These are phyloP conservation scores for Meriones unguiculatus DNA, from an alignment of 2,113 vertebrate species.

Conservation along the genomic window DNA sequence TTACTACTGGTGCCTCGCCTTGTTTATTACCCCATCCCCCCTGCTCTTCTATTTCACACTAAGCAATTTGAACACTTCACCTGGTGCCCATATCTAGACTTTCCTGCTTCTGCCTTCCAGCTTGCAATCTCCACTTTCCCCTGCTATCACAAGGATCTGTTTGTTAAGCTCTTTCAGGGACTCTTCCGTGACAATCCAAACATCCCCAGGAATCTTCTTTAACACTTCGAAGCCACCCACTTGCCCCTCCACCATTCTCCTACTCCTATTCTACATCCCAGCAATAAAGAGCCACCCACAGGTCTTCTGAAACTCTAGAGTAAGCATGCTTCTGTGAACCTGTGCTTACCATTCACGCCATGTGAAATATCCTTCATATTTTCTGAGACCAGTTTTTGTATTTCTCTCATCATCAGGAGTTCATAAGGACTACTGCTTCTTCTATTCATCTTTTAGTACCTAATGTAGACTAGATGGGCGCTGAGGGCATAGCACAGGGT, in stretches of 20 bases:
- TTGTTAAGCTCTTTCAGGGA: background rate
- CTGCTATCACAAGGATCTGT: background rate
- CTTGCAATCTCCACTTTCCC: background rate
- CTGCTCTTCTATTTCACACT: background rate
- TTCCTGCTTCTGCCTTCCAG: background rate
- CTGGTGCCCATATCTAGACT: rapidly evolving
- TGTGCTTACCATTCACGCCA: background rate
- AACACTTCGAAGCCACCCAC: no score
- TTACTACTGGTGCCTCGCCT: background rate
- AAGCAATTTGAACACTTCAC: background rate
- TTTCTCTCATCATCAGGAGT: background rate
- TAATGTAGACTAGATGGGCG: no score
- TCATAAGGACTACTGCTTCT: background rate
- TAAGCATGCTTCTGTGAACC: background rate
- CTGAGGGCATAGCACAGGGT: background rate
- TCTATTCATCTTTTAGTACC: background rate
- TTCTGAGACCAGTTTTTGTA: background rate
- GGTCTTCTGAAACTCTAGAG: background rate
- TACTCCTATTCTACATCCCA: background rate
- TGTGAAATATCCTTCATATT: background rate
- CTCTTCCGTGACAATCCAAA: background rate
- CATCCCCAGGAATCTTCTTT: background rate
- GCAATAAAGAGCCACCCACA: background rate
- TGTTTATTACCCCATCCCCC: background rate
- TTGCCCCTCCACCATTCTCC: background rate